A percentile compares a stretch with the other conserved stretches of the same genome.
Evolutionary conservation across 2,113 vertebrate species (phyloP).

Genomic region (Osmerus mordax): DNA sequence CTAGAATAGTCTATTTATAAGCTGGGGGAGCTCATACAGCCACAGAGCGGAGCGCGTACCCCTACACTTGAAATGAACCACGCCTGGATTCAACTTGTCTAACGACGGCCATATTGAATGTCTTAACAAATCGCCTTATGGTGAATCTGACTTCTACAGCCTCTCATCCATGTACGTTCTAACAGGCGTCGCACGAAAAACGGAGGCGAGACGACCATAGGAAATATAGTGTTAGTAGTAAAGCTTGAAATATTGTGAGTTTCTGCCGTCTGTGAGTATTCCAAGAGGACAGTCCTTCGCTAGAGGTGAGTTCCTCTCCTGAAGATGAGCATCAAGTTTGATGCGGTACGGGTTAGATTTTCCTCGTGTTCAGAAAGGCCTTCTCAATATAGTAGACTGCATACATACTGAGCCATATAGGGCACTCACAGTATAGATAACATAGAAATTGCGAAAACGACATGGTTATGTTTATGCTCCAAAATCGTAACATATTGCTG

Average conservation of each 20-base stretch:
- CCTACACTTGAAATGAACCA: constrained; percentile 33
- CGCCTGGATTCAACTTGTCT: constrained; percentile 27
- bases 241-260: neutral
- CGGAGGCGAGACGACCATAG: neutral
- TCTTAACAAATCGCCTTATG: constrained; percentile 57
- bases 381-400: too few relatives aligned
- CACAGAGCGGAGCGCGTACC: constrained; percentile 3
- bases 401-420: too few relatives aligned
- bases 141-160: constrained; percentile 49
- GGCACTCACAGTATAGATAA: too few relatives aligned
- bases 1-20: constrained; percentile 3
- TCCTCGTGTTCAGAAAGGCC: too few relatives aligned
- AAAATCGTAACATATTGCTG: too few relatives aligned
- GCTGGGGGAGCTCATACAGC: neutral
- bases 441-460: too few relatives aligned
- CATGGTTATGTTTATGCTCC: too few relatives aligned
- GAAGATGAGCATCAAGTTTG: constrained; percentile 37
- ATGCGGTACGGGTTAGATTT: too few relatives aligned
- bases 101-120: constrained; percentile 67
- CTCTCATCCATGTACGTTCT: constrained; percentile 35
- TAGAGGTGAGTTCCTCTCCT: constrained; percentile 61
- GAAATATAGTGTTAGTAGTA: neutral
- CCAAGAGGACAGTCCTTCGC: constrained; percentile 7
- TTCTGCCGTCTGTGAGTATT: neutral
- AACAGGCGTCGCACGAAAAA: constrained; percentile 16